Base-by-base conservation (phyloP, 2,888 invertebrate species). In the Julus scanicus region DNA sequence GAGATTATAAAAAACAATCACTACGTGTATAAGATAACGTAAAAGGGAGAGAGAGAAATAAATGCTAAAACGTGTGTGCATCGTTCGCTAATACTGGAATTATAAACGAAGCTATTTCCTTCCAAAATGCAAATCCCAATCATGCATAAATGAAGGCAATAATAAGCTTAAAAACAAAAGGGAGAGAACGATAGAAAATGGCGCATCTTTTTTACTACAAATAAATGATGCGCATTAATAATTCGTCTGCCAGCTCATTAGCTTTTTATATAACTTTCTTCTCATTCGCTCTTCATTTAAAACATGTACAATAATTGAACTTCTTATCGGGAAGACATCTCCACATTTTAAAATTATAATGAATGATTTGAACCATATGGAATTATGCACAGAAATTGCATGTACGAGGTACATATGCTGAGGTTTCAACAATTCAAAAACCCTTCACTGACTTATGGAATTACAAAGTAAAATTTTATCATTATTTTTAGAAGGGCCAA, bases 111-210 rank as follows among this genome's bases (percentile, higher is more conserved):
- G 80, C 29, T 80, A 80, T 80, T 80, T 80, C 80, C 80, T 80
- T 20, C 13, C 80, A 80, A 80, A 80, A 80, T 80, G 80, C 80
- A 80, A 80, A 80, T 80, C 80, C 80, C 80, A 80, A 80, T 80
- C 80, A 80, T 80, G 80, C 80, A 80, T 80, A 80, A 80, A 80
- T 80, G 80, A 80, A 80, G 80, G 80, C 80, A 80, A 80, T 80
- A 80, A 80, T 80, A 80, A 9, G 80, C 80, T 80, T 80, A 80
- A 80, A 80, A 80, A 29, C 13, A 80, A 80, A 37, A 37, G 4
- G n/a, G 13, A 71, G 9, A 8, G 20, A 80, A 17, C 53, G 11
- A 37, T 80, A 20, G 29, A 20, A 80, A 80, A 80, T 80, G 80
- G 80, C 80, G 80, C 80, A 80, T 80, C 80, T 20, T 20, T 29